These are phyloP conservation scores for Samia ricini DNA, from an alignment of 1,140 invertebrate genomes.

Conservation along the genomic window DNA sequence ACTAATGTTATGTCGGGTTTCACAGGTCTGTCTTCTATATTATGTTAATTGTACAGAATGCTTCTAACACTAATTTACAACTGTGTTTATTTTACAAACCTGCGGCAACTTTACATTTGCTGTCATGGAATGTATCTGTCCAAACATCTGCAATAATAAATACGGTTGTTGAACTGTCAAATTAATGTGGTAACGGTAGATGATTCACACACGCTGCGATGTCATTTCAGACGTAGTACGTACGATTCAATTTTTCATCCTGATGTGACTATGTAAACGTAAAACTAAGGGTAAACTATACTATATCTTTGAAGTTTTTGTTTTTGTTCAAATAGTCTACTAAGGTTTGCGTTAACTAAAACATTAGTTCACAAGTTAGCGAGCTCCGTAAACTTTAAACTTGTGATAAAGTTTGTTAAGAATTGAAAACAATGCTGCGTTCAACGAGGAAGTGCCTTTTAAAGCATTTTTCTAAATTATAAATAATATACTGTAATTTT, in stretches of 20 bases:
- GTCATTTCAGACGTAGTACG: conserved; percentile 62
- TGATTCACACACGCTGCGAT: conserved; percentile 47
- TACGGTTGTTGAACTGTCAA: conserved; percentile 9
- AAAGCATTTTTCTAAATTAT: too few species aligned
- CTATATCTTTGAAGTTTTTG: conserved; percentile 39
- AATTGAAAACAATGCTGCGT: conserved; percentile 21
- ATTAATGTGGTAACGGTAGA: conserved; percentile 31
- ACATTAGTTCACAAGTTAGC: conserved; percentile 32
- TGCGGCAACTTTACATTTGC: conserved; percentile 32
- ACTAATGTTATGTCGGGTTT: conserved; percentile 64
- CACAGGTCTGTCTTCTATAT: conserved; percentile 46
- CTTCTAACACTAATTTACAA: conserved; percentile 67
- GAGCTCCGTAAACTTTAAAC: conserved; percentile 26
- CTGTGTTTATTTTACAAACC: conserved; percentile 64
- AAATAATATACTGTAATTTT: too few species aligned
- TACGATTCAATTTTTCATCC: conserved; percentile 69
- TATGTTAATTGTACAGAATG: conserved; percentile 67
- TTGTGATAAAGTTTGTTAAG: conserved; percentile 22
- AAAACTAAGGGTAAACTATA: conserved; percentile 31
- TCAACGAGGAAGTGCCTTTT: background rate
- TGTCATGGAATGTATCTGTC: conserved; percentile 2
- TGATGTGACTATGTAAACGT: conserved; percentile 59
- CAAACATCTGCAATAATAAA: conserved; percentile 4
- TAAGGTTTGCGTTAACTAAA: conserved; percentile 30
- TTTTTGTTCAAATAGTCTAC: conserved; percentile 12